Percentiles rank a stretch among this genome's conserved stretches.
These are phyloP conservation scores for Pteruthius melanotis DNA, from an alignment of 2,113 vertebrate genomes.

Conservation along the genomic window DNA sequence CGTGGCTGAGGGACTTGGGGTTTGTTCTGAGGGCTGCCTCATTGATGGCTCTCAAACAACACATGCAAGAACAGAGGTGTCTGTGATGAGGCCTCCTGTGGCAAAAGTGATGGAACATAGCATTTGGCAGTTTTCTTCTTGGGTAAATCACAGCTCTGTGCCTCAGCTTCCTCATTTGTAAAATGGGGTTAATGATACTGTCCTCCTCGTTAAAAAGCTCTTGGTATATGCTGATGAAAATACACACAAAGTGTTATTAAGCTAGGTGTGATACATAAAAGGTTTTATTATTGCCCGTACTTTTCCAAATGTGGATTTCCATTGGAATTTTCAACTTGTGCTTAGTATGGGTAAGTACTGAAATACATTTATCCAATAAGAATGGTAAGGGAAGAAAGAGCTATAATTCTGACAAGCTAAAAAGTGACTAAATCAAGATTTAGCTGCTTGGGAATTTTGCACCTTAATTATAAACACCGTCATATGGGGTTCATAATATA, in stretches of 20 bases:
- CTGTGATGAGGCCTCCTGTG: not conserved
- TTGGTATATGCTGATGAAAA: not conserved
- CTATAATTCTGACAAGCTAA: not conserved
- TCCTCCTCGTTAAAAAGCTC: conserved; percentile 36
- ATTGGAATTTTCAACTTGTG: not conserved
- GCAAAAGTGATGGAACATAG: not conserved
- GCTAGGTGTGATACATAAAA: not conserved
- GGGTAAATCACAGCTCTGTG: conserved; percentile 45
- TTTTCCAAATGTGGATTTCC: not conserved
- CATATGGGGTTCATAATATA: not conserved
- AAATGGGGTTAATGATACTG: conserved; percentile 42
- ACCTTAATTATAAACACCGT: not conserved
- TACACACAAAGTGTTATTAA: not conserved
- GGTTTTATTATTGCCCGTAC: not conserved
- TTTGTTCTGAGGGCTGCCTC: not conserved
- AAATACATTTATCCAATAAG: not conserved
- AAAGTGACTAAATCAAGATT: conserved; percentile 2
- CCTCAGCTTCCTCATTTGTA: conserved; percentile 19
- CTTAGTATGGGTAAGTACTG: not conserved
- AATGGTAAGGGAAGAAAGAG: not conserved
- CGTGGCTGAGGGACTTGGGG: not conserved
- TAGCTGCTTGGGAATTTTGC: not conserved
- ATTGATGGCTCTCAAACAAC: rapidly evolving
- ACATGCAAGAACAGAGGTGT: not conserved
- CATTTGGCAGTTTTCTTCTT: not conserved